Evolutionary conservation across 1,140 invertebrate genomes (phyloP).

Genomic region (Stegodyphus mimosarum): DNA sequence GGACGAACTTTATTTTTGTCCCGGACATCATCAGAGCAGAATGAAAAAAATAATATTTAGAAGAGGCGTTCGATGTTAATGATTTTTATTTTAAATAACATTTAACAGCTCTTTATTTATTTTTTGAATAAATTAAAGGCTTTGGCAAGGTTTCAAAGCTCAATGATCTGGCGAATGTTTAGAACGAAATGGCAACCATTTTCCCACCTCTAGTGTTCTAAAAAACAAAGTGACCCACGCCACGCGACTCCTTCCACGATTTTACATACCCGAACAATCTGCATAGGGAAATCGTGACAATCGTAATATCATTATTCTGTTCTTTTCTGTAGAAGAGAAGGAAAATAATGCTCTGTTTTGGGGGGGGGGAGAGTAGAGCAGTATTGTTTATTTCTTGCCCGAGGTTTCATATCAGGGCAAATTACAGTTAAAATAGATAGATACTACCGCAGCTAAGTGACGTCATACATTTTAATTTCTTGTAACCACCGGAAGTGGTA

Average conservation of each 20-base stretch:
- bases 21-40: no score
- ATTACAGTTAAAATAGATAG: neutral
- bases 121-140: no score
- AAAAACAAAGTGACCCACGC: neutral
- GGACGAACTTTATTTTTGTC: no score
- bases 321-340: conserved; percentile 12
- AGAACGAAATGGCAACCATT: neutral
- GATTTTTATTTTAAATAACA: no score
- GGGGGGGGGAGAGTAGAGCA: no score
- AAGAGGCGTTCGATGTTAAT: no score
- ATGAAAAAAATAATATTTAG: no score
- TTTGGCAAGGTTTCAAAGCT: no score
- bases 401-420: no score
- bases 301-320: conserved; percentile 31
- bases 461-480: neutral
- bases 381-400: no score
- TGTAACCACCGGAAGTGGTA: neutral
- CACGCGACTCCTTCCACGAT: conserved; percentile 27
- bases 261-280: conserved; percentile 19
- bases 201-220: neutral
- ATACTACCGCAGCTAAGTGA: neutral
- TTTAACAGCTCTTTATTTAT: no score
- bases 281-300: conserved; percentile 41
- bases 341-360: neutral
- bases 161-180: no score